Evolutionary conservation across 2,797 vertebrate genomes (phyloP), one percentile per base, ranked within the genome.

Genomic region (Knipowitschia caucasica): DNA sequence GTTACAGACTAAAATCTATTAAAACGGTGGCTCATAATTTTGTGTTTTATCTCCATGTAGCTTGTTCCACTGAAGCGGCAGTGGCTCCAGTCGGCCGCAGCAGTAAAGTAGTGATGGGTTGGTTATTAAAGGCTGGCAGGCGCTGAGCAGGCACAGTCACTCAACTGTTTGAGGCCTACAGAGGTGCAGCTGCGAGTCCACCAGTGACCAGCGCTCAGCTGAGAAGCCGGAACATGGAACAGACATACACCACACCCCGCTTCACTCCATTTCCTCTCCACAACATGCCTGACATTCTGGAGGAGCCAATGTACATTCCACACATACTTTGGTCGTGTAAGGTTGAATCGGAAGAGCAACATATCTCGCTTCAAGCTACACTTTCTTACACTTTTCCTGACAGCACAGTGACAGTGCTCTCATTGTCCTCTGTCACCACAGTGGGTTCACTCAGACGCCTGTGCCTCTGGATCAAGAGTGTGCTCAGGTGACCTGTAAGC

Each of bases 401-500:
- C 18, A 11, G 43, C 15, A n/a, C 12, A 3, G 18, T 58, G 3
- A 45, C 60, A 62, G 60, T 54, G 42, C 35, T 64, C 50, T 60
- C 30, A 36, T 40, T 74, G 69, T 73, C 58, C 25, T 55, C 35
- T 6, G 20, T 31, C 39, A 10, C 21, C n/a, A 21, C 3, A 39
- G 46, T 40, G 62, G 67, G 81, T 66, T 65, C 33, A 52, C 46
- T 60, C 55, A 60, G 42, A 59, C 44, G 56, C 40, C 64, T 44
- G 56, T 36, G 55, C 59, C 39, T 24, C 7, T 14, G 21, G 6
- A 24, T 58, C 27, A 57, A 70, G 71, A 46, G 46, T 55, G 52
- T 34, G 51, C 67, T 88, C 75, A 86, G 78, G 81, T 89, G 84
- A 89, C 73, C 65, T 25, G 72, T 74, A 89, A 91, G 87, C 83